Evolutionary conservation across 2,888 invertebrate genomes (phyloP), one percentile per base, ranked within the genome.

Genomic region (Spicauda simplicius): DNA sequence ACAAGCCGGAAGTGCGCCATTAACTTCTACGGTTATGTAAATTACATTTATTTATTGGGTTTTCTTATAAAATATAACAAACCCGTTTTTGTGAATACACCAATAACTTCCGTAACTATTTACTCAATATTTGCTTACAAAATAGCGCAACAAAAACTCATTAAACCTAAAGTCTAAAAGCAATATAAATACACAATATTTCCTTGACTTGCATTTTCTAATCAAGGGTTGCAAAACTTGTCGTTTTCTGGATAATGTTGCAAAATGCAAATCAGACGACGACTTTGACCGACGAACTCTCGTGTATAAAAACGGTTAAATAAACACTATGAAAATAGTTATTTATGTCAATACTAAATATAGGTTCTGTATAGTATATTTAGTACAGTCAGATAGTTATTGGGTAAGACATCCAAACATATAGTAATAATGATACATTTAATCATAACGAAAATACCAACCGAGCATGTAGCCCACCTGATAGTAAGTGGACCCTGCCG

Each of bases 131-230:
- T 55, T 37, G 30, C 45, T 65, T 65, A 55, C 66, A 59, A 68
- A 63, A 58, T 41, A 52, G 20, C 18, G 14, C 12, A 18, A 62
- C 55, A 71, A 71, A 71, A 60, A 65, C 53, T 54, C 59, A 59
- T 65, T 48, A 55, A 48, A 25, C n/a, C 6, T 41, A 33, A 66
- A 60, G 60, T 55, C 50, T 66, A 66, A 66, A 48, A 53, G 65
- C 45, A 59, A 66, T 5, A 66, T 60, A 66, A 66, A 66, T 66
- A 60, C 65, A 54, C 54, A 70, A 71, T 67, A 68, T 74, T 75
- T 75, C 73, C 77, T 77, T 75, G 77, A 74, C 73, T 74, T 64
- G 64, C 66, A 71, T 69, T 69, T 73, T 68, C 73, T 75, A 72
- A 73, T 74, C 72, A 56, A 59, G 61, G 69, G 69, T 77, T 78